phyloP scores from a whole-genome alignment of 2,797 vertebrate genomes.

The Threskiornis aethiopicus region DNA sequence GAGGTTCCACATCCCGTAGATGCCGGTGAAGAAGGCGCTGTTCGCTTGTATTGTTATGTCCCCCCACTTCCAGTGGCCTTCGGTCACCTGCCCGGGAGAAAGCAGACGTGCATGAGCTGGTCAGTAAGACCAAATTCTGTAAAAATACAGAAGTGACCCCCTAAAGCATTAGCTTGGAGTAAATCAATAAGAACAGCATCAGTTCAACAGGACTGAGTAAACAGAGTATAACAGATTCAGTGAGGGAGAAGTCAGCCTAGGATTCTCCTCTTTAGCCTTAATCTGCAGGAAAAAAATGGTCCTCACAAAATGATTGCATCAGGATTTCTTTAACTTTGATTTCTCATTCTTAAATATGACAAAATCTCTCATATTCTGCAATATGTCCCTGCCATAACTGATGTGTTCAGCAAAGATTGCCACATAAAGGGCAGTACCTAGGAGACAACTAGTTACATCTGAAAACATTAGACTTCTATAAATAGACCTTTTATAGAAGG shows the following conservation, averaged over 20 bases:
- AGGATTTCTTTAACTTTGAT: neutral
- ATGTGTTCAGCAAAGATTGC: neutral
- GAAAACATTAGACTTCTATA: conserved; percentile 53
- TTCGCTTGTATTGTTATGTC: conserved; percentile 88
- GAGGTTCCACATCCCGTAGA: conserved; percentile 99
- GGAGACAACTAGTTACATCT: conserved; percentile 19
- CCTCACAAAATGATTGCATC: neutral
- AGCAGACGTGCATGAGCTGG: rapidly evolving
- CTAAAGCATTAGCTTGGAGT: neutral
- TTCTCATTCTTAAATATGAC: neutral
- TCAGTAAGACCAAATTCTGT: neutral
- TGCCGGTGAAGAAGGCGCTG: conserved; percentile 97
- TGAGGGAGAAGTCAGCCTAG: neutral
- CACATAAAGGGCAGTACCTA: conserved; percentile 45
- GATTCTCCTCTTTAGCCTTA: neutral
- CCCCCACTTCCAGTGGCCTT: conserved; percentile 96
- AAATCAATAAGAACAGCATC: neutral
- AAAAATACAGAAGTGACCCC: no score
- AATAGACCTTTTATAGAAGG: conserved; percentile 40
- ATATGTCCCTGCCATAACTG: rapidly evolving
- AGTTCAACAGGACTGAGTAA: neutral
- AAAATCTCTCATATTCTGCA: rapidly evolving
- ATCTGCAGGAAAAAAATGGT: neutral
- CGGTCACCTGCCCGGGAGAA: conserved; percentile 83
- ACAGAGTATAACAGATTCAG: neutral